Conservation (phyloP, 1,140 invertebrate species). For the Tetragnatha versicolor region DNA sequence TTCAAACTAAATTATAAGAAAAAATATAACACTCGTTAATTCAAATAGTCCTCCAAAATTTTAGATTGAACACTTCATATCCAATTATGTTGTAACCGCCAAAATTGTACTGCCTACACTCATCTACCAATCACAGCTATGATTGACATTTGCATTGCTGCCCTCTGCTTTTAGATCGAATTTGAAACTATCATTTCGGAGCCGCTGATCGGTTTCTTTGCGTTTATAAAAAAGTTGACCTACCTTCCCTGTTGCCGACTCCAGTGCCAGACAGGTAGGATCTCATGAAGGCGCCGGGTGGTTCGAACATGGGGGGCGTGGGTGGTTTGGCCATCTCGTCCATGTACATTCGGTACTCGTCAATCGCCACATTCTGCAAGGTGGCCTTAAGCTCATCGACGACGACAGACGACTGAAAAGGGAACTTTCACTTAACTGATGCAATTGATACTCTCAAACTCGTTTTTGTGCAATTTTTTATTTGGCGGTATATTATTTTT, state of each 20-base stretch:
- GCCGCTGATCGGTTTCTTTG: too few relatives aligned
- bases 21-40: too few relatives aligned
- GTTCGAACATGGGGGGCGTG: not conserved
- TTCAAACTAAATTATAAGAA: too few relatives aligned
- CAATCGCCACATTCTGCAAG: not conserved
- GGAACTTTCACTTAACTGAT: too few relatives aligned
- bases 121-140: not conserved
- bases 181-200: not conserved
- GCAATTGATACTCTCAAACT: too few relatives aligned
- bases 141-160: not conserved
- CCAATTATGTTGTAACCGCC: not conserved
- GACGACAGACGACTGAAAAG: too few relatives aligned
- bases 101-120: not conserved
- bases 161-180: not conserved
- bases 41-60: too few relatives aligned
- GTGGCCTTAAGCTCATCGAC: not conserved
- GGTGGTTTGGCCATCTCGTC: slow-evolving; percentile 6
- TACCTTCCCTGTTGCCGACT: slow-evolving; percentile 49
- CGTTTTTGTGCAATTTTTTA: too few relatives aligned
- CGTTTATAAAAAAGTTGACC: not conserved
- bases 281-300: slow-evolving; percentile 29
- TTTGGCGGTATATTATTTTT: too few relatives aligned
- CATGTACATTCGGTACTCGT: not conserved
- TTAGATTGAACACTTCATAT: too few relatives aligned
- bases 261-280: slow-evolving; percentile 23